Conservation (phyloP, 2,113 vertebrate genomes). For the Laticauda colubrina region DNA sequence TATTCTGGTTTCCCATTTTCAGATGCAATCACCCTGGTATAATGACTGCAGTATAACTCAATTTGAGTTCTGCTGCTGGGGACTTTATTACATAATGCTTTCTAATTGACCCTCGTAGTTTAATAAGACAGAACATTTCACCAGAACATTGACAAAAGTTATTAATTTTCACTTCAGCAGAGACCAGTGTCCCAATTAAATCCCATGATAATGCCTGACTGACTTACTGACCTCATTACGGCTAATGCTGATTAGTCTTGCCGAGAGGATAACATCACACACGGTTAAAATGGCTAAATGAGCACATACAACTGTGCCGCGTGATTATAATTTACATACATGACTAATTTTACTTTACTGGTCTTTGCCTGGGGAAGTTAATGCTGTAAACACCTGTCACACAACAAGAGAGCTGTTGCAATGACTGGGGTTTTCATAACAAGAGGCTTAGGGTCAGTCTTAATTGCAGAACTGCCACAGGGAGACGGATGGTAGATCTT, state of each 20-base stretch:
- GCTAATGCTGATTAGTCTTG: constrained; percentile 95
- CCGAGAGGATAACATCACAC: constrained; percentile 80
- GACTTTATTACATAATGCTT: constrained; percentile 97
- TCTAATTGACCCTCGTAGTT: constrained; percentile 98
- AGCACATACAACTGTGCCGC: constrained; percentile 79
- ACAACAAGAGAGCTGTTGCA: constrained; percentile 51
- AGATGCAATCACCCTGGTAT: constrained; percentile 80
- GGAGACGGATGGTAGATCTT: not conserved
- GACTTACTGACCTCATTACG: constrained; percentile 93
- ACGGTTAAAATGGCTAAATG: constrained; percentile 83
- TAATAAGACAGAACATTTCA: constrained; percentile 92
- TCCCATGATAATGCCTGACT: constrained; percentile 92
- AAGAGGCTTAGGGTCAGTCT: constrained; percentile 35
- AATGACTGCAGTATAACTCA: constrained; percentile 90
- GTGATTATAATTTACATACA: constrained; percentile 82
- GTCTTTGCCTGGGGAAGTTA: constrained; percentile 69
- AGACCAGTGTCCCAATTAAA: constrained; percentile 98
- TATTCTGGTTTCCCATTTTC: constrained; percentile 81
- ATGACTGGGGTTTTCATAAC: constrained; percentile 54
- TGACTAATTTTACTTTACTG: constrained; percentile 78
- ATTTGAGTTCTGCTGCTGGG: constrained; percentile 92
- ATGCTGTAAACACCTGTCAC: constrained; percentile 64
- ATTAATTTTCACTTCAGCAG: constrained; percentile 99
- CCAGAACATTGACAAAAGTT: constrained; percentile 99
- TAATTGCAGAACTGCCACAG: not conserved